Evolutionary conservation across 2,113 vertebrate species (phyloP).

Genomic region (Bothrops jararaca): DNA sequence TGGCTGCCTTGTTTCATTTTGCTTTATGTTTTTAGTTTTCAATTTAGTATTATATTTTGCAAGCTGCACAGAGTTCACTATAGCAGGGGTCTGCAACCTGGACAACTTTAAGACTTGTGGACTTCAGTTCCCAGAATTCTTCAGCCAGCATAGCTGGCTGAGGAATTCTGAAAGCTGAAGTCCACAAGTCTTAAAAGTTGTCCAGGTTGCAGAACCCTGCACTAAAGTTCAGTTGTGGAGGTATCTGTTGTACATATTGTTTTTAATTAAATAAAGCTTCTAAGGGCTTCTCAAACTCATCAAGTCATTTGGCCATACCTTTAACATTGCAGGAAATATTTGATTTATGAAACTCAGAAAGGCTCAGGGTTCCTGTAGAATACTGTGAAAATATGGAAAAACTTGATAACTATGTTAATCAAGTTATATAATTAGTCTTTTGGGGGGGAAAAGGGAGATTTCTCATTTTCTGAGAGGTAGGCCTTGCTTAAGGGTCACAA

Average conservation of each 20-base stretch:
- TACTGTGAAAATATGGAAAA: neutral
- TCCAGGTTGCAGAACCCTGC: too few species aligned
- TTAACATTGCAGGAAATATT: neutral
- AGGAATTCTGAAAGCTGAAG: too few species aligned
- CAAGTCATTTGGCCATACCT: neutral
- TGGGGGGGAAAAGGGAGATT: accelerated
- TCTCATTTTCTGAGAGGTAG: neutral
- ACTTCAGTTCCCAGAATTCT: too few species aligned
- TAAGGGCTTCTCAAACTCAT: neutral
- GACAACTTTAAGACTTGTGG: too few species aligned
- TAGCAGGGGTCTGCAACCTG: too few species aligned
- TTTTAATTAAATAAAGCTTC: neutral
- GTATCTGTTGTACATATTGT: neutral
- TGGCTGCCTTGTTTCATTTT: neutral
- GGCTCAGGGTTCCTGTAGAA: neutral
- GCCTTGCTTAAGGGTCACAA: neutral
- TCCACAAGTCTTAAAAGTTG: too few species aligned
- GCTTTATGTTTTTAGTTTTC: neutral
- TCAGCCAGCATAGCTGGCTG: too few species aligned
- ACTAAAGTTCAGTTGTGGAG: neutral
- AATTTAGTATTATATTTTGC: neutral
- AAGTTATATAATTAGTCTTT: neutral
- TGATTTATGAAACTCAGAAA: neutral
- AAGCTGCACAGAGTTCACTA: neutral
- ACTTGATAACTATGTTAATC: neutral